phyloP scores from a whole-genome alignment of 2,888 invertebrate genomes.

The Osmoderma eremita region DNA sequence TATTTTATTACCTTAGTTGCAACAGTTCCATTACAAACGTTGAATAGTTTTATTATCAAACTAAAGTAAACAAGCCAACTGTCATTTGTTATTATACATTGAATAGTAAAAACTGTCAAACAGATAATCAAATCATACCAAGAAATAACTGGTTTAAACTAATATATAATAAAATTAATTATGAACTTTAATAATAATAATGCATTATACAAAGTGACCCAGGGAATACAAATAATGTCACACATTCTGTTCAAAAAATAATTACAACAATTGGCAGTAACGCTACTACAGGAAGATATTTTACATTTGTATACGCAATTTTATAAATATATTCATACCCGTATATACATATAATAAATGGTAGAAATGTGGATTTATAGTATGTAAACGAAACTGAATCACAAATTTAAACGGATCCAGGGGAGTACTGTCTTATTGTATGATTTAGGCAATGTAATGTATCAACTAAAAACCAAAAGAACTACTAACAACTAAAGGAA shows the following conservation, averaged over 20 bases:
- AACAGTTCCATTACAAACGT: constrained; percentile 59
- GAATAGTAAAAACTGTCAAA: constrained; percentile 47
- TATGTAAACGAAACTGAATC: constrained; percentile 27
- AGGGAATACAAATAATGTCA: constrained; percentile 37
- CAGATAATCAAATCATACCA: neutral
- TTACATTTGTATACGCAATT: constrained; percentile 41
- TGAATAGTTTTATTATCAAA: constrained; percentile 56
- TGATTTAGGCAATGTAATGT: too few species aligned
- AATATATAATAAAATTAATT: constrained; percentile 29
- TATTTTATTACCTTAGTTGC: constrained; percentile 56
- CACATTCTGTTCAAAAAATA: constrained; percentile 23
- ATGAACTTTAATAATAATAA: constrained; percentile 24
- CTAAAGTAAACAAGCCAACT: constrained; percentile 50
- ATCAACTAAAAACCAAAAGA: too few species aligned
- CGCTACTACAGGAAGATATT: constrained; percentile 51
- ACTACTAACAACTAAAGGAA: too few species aligned
- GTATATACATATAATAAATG: constrained; percentile 37
- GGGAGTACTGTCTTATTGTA: too few species aligned
- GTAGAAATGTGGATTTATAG: constrained; percentile 28
- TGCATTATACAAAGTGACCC: constrained; percentile 19
- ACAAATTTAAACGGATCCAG: too few species aligned
- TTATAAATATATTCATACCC: constrained; percentile 39
- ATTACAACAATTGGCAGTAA: constrained; percentile 47
- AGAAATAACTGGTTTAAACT: constrained; percentile 20
- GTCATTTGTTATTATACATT: constrained; percentile 35